Conservation (phyloP, 2,113 vertebrate genomes). For the Charina bottae region DNA sequence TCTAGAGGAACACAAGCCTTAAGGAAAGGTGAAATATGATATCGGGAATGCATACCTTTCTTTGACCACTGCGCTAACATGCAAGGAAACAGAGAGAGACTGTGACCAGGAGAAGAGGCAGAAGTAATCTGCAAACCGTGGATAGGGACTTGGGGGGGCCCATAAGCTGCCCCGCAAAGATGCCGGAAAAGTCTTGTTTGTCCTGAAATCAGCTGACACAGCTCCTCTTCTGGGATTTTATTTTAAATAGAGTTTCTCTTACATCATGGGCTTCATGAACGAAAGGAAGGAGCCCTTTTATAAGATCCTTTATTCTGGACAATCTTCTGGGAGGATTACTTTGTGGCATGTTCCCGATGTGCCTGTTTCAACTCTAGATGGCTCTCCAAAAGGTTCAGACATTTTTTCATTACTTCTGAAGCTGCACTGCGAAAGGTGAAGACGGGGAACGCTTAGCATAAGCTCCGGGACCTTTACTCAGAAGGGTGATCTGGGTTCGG, state of each 20-base stretch:
- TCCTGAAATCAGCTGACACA: background rate
- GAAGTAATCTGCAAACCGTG: background rate
- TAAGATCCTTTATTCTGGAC: conserved; percentile 81
- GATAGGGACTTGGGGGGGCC: background rate
- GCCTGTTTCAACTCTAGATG: conserved; percentile 74
- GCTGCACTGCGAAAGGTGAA: background rate
- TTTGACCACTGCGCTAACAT: background rate
- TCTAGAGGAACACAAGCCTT: background rate
- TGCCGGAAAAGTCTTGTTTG: background rate
- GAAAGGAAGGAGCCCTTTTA: conserved; percentile 84
- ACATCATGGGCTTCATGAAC: conserved; percentile 79
- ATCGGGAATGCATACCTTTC: background rate
- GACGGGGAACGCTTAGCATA: background rate
- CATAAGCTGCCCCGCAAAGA: background rate
- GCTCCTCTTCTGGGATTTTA: background rate
- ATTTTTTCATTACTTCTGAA: background rate
- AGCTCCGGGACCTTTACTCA: background rate
- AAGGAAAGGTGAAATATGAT: background rate
- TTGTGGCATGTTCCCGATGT: conserved; percentile 83
- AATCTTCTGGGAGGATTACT: conserved; percentile 76
- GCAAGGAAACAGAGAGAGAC: background rate
- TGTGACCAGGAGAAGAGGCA: background rate
- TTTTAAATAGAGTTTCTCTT: conserved; percentile 66
- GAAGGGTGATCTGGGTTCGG: background rate
- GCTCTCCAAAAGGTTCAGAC: conserved; percentile 76